Evolutionary conservation across 2,113 vertebrate genomes (phyloP).

Genomic region (Orthochromis indermauri): DNA sequence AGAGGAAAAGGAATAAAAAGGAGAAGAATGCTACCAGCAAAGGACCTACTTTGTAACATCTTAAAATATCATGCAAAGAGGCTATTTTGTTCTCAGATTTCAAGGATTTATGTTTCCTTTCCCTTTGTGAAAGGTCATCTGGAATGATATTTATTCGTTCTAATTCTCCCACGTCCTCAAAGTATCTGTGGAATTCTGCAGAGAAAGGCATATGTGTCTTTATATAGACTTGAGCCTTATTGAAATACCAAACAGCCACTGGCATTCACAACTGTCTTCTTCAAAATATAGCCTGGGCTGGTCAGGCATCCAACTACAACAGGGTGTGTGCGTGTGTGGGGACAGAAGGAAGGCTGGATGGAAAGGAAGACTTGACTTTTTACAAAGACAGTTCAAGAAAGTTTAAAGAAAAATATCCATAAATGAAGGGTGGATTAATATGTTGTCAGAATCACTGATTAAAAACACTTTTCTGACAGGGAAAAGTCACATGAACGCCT

Average conservation of each 20-base stretch:
- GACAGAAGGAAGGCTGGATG: not conserved
- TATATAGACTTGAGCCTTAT: conserved; percentile 45
- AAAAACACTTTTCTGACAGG: not conserved
- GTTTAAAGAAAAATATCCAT: not conserved
- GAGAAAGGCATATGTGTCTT: conserved; percentile 42
- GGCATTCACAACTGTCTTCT: conserved; percentile 61
- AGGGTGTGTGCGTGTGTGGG: conserved; percentile 14
- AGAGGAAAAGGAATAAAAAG: not conserved
- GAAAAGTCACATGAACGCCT: not conserved
- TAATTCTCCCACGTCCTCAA: not conserved
- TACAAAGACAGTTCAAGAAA: not conserved
- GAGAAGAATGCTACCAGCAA: not conserved
- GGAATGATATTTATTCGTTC: not conserved
- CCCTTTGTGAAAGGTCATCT: not conserved
- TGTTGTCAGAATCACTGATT: not conserved
- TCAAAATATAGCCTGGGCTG: conserved; percentile 52
- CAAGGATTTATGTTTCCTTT: not conserved
- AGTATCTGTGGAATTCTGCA: conserved; percentile 48
- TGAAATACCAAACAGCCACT: conserved; percentile 40
- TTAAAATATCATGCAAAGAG: not conserved
- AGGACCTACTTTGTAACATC: not conserved
- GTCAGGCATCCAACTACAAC: conserved; percentile 14
- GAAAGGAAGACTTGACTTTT: not conserved
- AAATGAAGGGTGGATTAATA: not conserved
- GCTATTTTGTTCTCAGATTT: not conserved